Base-by-base conservation (phyloP, 1,140 invertebrate species). In the Drosophila erecta region DNA sequence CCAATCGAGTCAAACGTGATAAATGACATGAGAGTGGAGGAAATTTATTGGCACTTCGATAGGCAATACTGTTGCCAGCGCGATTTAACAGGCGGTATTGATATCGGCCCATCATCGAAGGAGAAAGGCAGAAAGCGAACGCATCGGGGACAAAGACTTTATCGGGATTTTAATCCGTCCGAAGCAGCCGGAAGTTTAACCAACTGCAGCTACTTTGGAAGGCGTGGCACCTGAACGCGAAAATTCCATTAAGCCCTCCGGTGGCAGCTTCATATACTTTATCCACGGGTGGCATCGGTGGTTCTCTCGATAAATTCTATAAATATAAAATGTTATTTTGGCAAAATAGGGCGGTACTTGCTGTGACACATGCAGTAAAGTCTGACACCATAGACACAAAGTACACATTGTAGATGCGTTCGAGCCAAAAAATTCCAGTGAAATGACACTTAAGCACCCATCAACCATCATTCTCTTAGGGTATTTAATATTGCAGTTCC, bases 11-110 rank as follows among this genome's bases (percentile, higher is more conserved):
- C 56, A 50, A 56, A 65, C 51, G 65, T 66, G 72, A 75, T 75
- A 75, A 75, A 75, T 65, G 60, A 75, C 65, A 75, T 75, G 71
- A 40, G 51, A 75, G 41, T n/a, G 72, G 15, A 56, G 14, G 59
- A 57, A 56, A 62, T 75, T 58, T 75, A 65, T 57, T 75, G 69
- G 50, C 47, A 46, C 49, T 54, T 53, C 59, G 65, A 53, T 65
- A 47, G 66, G 49, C 66, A 41, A 30, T 38, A 40, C 66, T 12
- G 27, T n/a, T 55, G 41, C 49, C 27, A 17, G 56, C 24, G 54
- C 59, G 27, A 64, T 73, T 51, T 53, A 56, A 11, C 40, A 44
- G 38, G 62, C 66, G 50, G 37, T 30, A 47, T 38, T 35, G 59
- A 51, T 64, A 40, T 12, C 50, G 50, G 64, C 66, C 57, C 70